Conservation (phyloP, 2,797 vertebrate species). For the Chaunax sp. region DNA sequence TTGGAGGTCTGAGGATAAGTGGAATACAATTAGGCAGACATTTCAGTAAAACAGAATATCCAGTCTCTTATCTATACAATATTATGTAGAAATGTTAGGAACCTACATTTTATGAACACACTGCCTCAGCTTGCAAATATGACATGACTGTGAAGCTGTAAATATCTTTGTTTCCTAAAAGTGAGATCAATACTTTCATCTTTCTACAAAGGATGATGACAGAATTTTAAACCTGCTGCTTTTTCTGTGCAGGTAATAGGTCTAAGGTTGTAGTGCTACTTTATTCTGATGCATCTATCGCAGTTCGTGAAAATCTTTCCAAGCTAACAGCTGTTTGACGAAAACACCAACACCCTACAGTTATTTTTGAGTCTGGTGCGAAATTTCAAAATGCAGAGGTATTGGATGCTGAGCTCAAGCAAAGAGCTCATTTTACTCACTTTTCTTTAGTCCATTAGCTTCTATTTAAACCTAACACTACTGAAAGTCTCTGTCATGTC, state of each 20-base stretch:
- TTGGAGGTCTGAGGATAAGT: conserved; percentile 36
- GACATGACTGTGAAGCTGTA: neutral
- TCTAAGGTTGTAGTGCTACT: conserved; percentile 1
- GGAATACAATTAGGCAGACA: conserved; percentile 27
- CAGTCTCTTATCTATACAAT: conserved; percentile 1
- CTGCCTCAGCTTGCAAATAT: neutral
- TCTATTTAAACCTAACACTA: no score
- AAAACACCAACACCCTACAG: conserved; percentile 4
- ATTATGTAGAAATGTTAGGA: conserved; percentile 1
- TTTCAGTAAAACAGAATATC: conserved; percentile 21
- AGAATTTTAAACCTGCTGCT: conserved; percentile 7
- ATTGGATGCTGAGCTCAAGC: neutral
- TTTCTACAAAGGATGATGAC: neutral
- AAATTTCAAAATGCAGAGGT: conserved; percentile 17
- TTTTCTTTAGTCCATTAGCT: neutral
- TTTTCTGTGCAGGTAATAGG: conserved; percentile 1
- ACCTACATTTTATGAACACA: conserved; percentile 2
- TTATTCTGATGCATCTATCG: neutral
- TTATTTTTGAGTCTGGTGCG: conserved; percentile 21
- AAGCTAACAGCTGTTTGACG: conserved; percentile 18
- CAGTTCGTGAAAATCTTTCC: conserved; percentile 24
- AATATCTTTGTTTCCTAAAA: conserved; percentile 3
- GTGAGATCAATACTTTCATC: neutral
- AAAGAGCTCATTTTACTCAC: neutral
- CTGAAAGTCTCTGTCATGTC: no score